These are phyloP conservation scores for Ochotona curzoniae DNA, from an alignment of 2,113 vertebrate species.

Conservation along the genomic window DNA sequence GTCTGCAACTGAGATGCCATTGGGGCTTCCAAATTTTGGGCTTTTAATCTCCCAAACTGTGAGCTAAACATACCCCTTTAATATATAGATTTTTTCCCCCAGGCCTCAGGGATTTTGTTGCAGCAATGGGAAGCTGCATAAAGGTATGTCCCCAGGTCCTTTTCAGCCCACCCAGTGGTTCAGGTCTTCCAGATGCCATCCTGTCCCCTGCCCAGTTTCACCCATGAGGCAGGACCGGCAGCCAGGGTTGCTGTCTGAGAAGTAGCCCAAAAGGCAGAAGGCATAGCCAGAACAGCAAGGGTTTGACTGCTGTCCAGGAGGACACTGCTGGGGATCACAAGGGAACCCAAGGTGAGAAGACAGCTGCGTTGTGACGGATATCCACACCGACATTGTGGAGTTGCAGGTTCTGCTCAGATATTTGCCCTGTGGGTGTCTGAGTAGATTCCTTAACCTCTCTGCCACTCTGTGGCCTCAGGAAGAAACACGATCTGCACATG, in stretches of 20 bases:
- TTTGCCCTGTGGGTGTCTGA: not conserved
- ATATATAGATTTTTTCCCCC: not conserved
- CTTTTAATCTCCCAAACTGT: not conserved
- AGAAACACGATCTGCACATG: not conserved
- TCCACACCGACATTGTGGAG: not conserved
- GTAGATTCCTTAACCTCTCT: not conserved
- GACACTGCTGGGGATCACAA: constrained; percentile 79
- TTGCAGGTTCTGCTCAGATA: not conserved
- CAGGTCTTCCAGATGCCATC: too few relatives aligned
- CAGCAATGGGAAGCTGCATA: not conserved
- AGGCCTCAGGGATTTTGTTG: not conserved
- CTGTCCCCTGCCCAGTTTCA: constrained; percentile 52
- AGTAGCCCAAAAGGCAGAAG: constrained; percentile 83
- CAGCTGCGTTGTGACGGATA: not conserved
- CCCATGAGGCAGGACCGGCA: constrained; percentile 90
- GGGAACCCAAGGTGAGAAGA: too few relatives aligned
- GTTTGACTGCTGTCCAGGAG: constrained; percentile 86
- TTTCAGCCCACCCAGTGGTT: not conserved
- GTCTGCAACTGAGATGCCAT: not conserved
- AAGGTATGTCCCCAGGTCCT: not conserved
- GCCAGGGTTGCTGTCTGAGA: constrained; percentile 69
- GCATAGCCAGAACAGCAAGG: constrained; percentile 78
- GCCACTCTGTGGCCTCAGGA: not conserved
- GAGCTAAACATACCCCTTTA: not conserved
- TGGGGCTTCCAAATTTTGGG: not conserved